Evolutionary conservation across 2,113 vertebrate species (phyloP), one percentile per base, ranked within the genome.

Genomic region (Hemiprocne comata): DNA sequence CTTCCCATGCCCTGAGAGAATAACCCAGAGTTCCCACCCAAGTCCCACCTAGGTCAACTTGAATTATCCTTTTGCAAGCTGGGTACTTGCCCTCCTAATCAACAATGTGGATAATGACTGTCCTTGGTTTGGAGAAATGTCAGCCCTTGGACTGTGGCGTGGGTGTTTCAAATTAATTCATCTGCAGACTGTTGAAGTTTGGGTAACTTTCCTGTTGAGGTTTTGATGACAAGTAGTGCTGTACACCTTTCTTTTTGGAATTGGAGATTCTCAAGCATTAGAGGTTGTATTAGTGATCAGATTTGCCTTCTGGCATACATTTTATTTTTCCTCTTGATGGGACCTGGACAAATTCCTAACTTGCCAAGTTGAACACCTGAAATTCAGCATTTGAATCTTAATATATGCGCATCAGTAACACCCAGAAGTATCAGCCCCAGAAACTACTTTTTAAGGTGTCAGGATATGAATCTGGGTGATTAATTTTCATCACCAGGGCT

Each of bases 371-470:
- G 38, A 86, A 60, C 26, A 48, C 29, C 23, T 55, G n/a, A 88
- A 80, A 70, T 77, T 51, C 33, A 44, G 13, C 33, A n/a, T 73
- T 89, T 60, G 77, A 48, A 38, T 73, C 46, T 88, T 33, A 53
- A 55, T 53, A 11, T 34, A 10, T 46, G 21, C 1, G 2, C 7
- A 15, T 53, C n/a, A 61, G 13, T 66, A n/a, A 42, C 0, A 0
- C 36, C 24, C 44, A 79, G 21, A n/a, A 66, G 13, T 57, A 3
- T 76, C n/a, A 67, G 13, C 17, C 33, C 13, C 46, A 36, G 38
- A 70, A 73, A 55, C 0, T 18, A 44, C 73, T 78, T 78, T 66
- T 46, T 77, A 34, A 78, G 15, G 33, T 46, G 8, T 65, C 25
- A 62, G 11, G 20, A 58, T 18, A 21, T 34, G 53, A 33, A 69